Evolutionary conservation across 1,140 invertebrate species (phyloP).

Genomic region (Hyphantria cunea): DNA sequence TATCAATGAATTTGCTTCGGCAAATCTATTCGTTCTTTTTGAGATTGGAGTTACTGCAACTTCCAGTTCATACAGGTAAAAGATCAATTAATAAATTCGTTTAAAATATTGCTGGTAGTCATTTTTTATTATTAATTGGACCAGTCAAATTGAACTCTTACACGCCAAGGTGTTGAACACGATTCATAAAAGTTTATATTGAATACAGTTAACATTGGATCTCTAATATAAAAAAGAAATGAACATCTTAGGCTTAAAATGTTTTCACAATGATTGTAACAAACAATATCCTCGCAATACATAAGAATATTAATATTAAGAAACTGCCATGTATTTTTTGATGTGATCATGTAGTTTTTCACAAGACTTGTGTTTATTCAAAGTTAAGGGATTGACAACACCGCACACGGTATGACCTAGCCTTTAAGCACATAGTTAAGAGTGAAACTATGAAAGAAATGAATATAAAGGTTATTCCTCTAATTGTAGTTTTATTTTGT

Average conservation of each 20-base stretch:
- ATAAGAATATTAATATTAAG: constrained; percentile 20
- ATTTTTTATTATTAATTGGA: too few species aligned
- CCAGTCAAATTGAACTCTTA: too few species aligned
- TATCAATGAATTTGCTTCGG: too few species aligned
- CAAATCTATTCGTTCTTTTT: too few species aligned
- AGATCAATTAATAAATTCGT: too few species aligned
- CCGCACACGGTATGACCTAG: constrained; percentile 57
- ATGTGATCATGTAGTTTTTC: constrained; percentile 32
- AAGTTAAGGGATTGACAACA: constrained; percentile 37
- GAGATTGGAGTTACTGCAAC: too few species aligned
- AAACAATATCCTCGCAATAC: constrained; percentile 31
- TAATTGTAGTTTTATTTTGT: constrained; percentile 59
- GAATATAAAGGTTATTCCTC: constrained; percentile 80
- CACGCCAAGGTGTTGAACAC: too few species aligned
- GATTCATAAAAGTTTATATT: too few species aligned
- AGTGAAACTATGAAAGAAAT: constrained; percentile 72
- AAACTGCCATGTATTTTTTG: constrained; percentile 33
- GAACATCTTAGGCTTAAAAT: constrained; percentile 8
- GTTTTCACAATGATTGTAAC: constrained; percentile 16
- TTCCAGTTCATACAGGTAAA: too few species aligned
- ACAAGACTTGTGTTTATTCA: constrained; percentile 34
- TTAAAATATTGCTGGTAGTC: too few species aligned
- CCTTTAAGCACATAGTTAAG: constrained; percentile 69
- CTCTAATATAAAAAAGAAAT: constrained; percentile 13
- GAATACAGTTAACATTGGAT: neutral